Base-by-base conservation (phyloP, 2,797 vertebrate genomes). In the Myiotriccus ornatus region DNA sequence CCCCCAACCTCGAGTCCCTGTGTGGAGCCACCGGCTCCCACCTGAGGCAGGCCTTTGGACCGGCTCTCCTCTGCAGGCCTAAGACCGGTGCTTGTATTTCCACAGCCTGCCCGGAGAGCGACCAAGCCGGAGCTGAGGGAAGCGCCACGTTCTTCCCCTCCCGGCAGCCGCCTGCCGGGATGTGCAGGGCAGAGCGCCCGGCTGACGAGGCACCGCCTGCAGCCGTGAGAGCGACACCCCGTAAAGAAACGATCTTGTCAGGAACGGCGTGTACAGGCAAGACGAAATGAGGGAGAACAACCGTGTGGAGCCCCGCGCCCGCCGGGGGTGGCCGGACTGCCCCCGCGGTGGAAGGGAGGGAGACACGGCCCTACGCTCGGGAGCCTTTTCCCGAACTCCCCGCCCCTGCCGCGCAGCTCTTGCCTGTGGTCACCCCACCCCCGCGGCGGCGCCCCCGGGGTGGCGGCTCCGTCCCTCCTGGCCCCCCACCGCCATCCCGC, bases 221-320 rank as follows among this genome's bases (percentile, higher is more conserved):
- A 25, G 41, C 57, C 14, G 12, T 3, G 47, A n/a, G 64, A 22
- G n/a, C 64, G 43, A 5, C 63, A 16, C 4, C 8, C 37, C 13
- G 19, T 1, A 4, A 5, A 1, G 5, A 27, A 4, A 1, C 12
- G 0, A 3, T 1, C 34, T 12, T 4, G 22, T 7, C 3, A 4
- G 3, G 20, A 15, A 25, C 27, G 2, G n/a, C 24, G 7, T 0
- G 17, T 14, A 7, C 8, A 10, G 3, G 15, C 32, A 12, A 7
- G 43, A 1, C 3, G 4, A 65, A 28, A 25, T 0, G 27, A 34
- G 5, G 4, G 5, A 4, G 17, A 21, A 27, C 1, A 21, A 1
- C 9, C 1, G 4, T 8, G 2, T 14, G 10, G 11, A 4, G 13
- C 18, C 12, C 30, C 4, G 2, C 13, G 20, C 12, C 73, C 14